Percentiles rank a stretch among this genome's conserved stretches.
Evolutionary conservation across 2,113 vertebrate species (phyloP).

Genomic region (Gopherus flavomarginatus): DNA sequence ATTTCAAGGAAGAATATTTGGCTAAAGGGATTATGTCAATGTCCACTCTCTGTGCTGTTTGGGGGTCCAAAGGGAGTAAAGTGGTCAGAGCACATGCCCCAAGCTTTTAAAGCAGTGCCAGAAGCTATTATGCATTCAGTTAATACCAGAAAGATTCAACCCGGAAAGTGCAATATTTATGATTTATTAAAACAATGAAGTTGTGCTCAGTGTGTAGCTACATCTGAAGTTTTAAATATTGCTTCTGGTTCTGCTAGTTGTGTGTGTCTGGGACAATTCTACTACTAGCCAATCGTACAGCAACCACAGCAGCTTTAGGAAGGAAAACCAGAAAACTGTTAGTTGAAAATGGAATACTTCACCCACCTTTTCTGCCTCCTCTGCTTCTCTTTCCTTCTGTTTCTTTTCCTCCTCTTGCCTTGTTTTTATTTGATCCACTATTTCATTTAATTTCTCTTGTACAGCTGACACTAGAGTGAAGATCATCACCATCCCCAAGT

Average conservation of each 20-base stretch:
- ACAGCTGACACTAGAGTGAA: conserved; percentile 96
- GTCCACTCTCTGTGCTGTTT: background rate
- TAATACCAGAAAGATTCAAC: background rate
- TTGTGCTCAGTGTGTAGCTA: background rate
- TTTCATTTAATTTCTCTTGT: conserved; percentile 97
- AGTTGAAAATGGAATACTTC: background rate
- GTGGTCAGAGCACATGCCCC: background rate
- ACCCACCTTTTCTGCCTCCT: conserved; percentile 96
- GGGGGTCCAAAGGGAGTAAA: background rate
- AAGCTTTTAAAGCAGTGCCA: background rate
- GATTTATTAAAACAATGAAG: background rate
- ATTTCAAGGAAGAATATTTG: background rate
- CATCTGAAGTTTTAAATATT: background rate
- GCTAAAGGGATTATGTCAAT: background rate
- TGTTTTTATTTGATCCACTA: conserved; percentile 93
- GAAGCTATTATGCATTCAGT: background rate
- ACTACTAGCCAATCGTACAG: background rate
- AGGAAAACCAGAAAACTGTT: background rate
- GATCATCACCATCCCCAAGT: conserved; percentile 99
- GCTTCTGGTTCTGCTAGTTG: background rate
- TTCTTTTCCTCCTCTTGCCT: conserved; percentile 92
- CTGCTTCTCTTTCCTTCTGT: conserved; percentile 90
- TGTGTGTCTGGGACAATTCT: background rate
- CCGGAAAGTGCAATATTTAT: background rate
- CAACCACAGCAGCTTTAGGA: background rate